Evolutionary conservation across 2,797 vertebrate species (phyloP).

Genomic region (Tolypeutes matacus): DNA sequence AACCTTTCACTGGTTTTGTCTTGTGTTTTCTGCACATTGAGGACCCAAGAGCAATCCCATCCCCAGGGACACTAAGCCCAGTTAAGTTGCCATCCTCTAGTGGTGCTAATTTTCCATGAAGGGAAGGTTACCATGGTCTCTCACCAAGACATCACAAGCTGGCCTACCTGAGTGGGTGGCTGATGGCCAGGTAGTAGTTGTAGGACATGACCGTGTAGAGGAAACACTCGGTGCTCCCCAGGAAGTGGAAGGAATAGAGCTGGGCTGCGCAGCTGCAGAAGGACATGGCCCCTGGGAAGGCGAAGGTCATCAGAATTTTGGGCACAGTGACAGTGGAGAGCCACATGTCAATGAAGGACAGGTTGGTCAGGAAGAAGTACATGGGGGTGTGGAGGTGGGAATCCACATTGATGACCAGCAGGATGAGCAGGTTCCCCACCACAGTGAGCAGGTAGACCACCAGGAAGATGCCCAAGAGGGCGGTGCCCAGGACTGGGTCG

Average conservation of each 20-base stretch:
- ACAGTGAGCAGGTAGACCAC: conserved; percentile 66
- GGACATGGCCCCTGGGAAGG: neutral
- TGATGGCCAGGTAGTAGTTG: neutral
- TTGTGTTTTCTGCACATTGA: neutral
- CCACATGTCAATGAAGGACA: conserved; percentile 70
- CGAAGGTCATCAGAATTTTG: conserved; percentile 59
- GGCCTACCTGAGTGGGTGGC: neutral
- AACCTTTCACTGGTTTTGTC: neutral
- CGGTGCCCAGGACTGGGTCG: neutral
- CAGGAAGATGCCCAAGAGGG: conserved; percentile 62
- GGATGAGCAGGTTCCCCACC: conserved; percentile 72
- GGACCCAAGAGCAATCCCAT: neutral
- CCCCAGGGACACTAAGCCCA: neutral
- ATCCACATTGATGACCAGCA: conserved; percentile 62
- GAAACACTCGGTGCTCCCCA: conserved; percentile 55
- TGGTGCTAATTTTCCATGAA: neutral
- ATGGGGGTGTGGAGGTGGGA: conserved; percentile 67
- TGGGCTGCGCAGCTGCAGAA: conserved; percentile 5
- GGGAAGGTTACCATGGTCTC: neutral
- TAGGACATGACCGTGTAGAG: conserved; percentile 72
- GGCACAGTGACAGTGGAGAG: conserved; percentile 55
- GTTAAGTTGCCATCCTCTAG: neutral
- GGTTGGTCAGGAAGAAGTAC: conserved; percentile 70
- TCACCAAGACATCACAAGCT: neutral
- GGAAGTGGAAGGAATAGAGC: conserved; percentile 47